phyloP scores from a whole-genome alignment of 2,113 vertebrate species.

The Cryptomyrus ogoouensis region DNA sequence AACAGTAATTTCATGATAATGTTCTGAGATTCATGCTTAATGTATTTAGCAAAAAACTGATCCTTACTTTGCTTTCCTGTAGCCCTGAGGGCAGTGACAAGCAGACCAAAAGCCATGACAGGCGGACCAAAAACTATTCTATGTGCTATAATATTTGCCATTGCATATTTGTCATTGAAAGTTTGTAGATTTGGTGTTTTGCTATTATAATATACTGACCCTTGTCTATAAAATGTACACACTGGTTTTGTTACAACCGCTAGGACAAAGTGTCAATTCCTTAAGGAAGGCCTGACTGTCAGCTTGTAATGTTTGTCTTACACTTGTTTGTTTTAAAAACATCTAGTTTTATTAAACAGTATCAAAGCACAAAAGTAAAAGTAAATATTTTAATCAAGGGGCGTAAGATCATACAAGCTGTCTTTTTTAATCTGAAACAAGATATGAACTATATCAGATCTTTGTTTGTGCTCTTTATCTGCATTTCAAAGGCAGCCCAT shows the following conservation, averaged over 20 bases:
- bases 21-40: constrained; percentile 55
- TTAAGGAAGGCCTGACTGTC: neutral
- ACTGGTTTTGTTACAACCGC: neutral
- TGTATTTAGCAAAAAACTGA: constrained; percentile 62
- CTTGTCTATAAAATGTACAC: neutral
- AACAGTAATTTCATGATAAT: constrained; percentile 37
- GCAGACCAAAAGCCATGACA: constrained; percentile 31
- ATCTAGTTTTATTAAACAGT: neutral
- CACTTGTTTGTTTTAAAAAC: neutral
- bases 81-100: constrained; percentile 57
- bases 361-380: constrained; percentile 16
- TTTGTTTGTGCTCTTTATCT: constrained; percentile 64
- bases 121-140: constrained; percentile 23
- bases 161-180: neutral
- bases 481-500: constrained; percentile 66
- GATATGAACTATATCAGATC: constrained; percentile 21
- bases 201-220: neutral
- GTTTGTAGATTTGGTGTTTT: neutral
- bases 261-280: neutral
- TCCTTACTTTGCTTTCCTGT: constrained; percentile 57
- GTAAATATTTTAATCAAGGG: constrained; percentile 17
- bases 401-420: constrained; percentile 2
- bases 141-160: neutral
- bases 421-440: constrained; percentile 20
- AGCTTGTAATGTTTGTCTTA: neutral